A percentile compares a stretch with the other conserved stretches of the same genome.
Conservation (phyloP, 2,888 invertebrate genomes). For the Macrosoma leucophasiata region DNA sequence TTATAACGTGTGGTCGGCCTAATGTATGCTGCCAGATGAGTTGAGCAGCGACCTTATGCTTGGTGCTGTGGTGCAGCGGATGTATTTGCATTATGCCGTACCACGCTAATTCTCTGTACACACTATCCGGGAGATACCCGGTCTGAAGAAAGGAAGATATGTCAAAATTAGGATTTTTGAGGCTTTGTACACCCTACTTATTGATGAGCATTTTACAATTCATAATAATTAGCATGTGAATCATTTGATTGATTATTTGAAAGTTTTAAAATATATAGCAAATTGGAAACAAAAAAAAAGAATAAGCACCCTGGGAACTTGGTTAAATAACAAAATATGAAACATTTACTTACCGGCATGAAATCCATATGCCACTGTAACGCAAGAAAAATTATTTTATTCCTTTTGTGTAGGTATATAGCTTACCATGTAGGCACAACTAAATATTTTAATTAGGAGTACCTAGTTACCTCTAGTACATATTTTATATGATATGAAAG, state of each 20-base stretch:
- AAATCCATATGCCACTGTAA: slow-evolving; percentile 70
- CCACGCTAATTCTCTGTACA: slow-evolving; percentile 67
- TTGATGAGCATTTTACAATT: not conserved
- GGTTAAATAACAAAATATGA: slow-evolving; percentile 5
- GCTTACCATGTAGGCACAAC: too few species aligned
- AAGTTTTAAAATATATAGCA: not conserved
- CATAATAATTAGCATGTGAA: not conserved
- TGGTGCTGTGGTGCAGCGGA: slow-evolving; percentile 61
- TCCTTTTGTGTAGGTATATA: too few species aligned
- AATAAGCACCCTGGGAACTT: too few species aligned
- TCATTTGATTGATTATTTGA: too few species aligned
- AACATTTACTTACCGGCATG: slow-evolving; percentile 51
- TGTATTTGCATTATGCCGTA: slow-evolving; percentile 66
- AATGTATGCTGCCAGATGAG: slow-evolving; percentile 68
- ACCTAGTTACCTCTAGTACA: too few species aligned
- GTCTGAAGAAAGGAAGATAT: slow-evolving; percentile 35
- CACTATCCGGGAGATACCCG: slow-evolving; percentile 64
- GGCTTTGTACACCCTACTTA: not conserved
- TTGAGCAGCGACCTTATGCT: slow-evolving; percentile 61
- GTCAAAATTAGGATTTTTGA: slow-evolving; percentile 1
- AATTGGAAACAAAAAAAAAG: slow-evolving; percentile 11
- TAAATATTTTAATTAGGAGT: too few species aligned
- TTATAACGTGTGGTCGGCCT: slow-evolving; percentile 63
- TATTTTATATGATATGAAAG: slow-evolving; percentile 3
- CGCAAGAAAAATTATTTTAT: slow-evolving; percentile 11